phyloP scores from a whole-genome alignment of 2,113 vertebrate genomes.

The Leucopternis melanops region DNA sequence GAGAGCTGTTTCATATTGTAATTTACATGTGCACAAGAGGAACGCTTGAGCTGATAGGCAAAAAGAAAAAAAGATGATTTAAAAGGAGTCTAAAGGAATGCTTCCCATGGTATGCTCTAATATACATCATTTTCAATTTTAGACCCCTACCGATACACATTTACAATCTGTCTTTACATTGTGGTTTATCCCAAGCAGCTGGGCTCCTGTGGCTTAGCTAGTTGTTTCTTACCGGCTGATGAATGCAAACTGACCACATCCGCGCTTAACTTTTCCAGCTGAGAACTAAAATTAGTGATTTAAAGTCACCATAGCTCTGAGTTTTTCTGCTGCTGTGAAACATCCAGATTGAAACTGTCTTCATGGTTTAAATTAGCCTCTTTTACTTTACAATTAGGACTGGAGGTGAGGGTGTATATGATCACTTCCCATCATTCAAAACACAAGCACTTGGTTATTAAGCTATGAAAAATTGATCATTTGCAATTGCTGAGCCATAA shows the following conservation, averaged over 20 bases:
- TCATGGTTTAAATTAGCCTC: not conserved
- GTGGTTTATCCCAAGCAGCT: not conserved
- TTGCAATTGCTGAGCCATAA: not conserved
- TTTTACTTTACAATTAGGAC: conserved; percentile 11
- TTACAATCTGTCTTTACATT: not conserved
- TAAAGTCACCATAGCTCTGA: not conserved
- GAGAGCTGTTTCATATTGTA: not conserved
- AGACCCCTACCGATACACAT: not conserved
- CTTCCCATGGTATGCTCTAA: too few species aligned
- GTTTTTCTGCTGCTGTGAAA: not conserved
- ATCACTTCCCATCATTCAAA: not conserved
- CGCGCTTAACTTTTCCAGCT: accelerated
- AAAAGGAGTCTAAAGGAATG: not conserved
- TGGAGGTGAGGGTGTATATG: not conserved
- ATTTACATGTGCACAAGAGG: not conserved
- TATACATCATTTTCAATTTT: not conserved
- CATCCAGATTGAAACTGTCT: not conserved
- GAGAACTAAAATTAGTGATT: not conserved
- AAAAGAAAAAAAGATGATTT: not conserved
- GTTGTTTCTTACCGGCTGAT: not conserved
- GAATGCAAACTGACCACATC: not conserved
- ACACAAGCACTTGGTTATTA: not conserved
- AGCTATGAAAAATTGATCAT: conserved; percentile 41
- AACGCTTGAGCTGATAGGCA: not conserved
- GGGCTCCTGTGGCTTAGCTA: not conserved